phyloP scores from a whole-genome alignment of 2,113 vertebrate genomes.

The Stictonetta naevosa region DNA sequence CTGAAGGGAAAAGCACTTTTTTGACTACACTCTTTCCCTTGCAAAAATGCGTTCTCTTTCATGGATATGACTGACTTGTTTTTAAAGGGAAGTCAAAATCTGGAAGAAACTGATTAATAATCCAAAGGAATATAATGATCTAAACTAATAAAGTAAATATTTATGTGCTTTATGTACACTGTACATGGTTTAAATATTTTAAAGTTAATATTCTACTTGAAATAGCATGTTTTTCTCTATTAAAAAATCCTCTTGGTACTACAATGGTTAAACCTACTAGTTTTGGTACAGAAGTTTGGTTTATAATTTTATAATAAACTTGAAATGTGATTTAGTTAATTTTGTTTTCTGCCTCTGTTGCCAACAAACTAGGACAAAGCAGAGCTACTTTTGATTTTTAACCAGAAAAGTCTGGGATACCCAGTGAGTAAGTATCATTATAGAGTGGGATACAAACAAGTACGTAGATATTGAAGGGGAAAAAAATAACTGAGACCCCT shows the following conservation, averaged over 20 bases:
- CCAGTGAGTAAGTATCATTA: neutral
- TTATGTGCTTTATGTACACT: constrained; percentile 61
- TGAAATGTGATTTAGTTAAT: constrained; percentile 51
- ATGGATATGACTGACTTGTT: neutral
- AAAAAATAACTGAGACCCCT: neutral
- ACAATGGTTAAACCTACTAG: constrained; percentile 40
- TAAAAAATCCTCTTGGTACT: constrained; percentile 69
- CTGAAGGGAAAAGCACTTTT: neutral
- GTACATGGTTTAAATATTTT: constrained; percentile 56
- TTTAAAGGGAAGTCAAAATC: neutral
- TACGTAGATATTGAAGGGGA: neutral
- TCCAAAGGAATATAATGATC: constrained; percentile 55
- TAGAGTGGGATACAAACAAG: neutral
- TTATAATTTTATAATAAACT: constrained; percentile 87
- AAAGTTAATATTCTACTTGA: constrained; percentile 70
- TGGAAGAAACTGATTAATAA: constrained; percentile 16
- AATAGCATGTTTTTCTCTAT: constrained; percentile 47
- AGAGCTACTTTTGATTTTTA: neutral
- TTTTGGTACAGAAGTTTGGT: constrained; percentile 78
- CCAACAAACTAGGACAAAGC: neutral
- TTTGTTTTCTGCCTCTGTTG: neutral
- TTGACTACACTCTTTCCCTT: neutral
- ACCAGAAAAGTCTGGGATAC: neutral
- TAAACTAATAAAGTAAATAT: constrained; percentile 65
- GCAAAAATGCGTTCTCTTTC: neutral